Evolutionary conservation across 2,888 invertebrate genomes (phyloP).

Genomic region (Sphaerophoria taeniata): DNA sequence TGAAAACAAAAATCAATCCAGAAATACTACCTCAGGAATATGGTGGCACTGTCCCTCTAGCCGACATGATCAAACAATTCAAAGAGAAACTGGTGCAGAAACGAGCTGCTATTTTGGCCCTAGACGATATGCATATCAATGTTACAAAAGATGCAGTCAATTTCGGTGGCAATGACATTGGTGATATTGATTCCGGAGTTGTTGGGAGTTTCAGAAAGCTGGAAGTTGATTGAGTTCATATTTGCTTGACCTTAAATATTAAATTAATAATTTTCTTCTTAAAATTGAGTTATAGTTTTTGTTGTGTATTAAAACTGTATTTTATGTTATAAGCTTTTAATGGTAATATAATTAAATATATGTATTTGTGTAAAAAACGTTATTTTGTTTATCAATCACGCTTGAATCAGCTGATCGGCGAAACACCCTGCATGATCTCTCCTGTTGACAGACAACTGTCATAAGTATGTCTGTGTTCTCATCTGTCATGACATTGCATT

Average conservation of each 20-base stretch:
- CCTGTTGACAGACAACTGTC: no score
- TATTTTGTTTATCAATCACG: conserved; percentile 18
- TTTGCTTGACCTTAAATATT: background rate
- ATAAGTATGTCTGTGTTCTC: no score
- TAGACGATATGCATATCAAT: conserved; percentile 91
- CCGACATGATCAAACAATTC: conserved; percentile 91
- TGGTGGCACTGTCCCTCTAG: conserved; percentile 91
- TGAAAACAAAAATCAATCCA: conserved; percentile 88
- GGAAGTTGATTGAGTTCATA: conserved; percentile 87
- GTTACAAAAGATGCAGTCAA: conserved; percentile 84
- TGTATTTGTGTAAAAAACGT: conserved; percentile 31
- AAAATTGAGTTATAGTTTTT: conserved; percentile 28
- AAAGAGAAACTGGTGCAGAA: conserved; percentile 87
- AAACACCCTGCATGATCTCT: background rate
- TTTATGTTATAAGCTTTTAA: conserved; percentile 36
- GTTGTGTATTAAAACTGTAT: conserved; percentile 49
- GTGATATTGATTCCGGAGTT: conserved; percentile 88
- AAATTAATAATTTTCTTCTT: conserved; percentile 3
- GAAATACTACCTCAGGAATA: conserved; percentile 93
- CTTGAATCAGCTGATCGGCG: background rate
- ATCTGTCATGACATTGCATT: no score
- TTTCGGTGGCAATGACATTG: conserved; percentile 86
- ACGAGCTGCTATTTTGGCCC: conserved; percentile 86
- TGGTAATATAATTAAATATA: conserved; percentile 21
- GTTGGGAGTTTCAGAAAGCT: conserved; percentile 93